A percentile compares a stretch with the other conserved stretches of the same genome.
Evolutionary conservation across 2,797 vertebrate genomes (phyloP).

Genomic region (Brachyrhaphis roseni): DNA sequence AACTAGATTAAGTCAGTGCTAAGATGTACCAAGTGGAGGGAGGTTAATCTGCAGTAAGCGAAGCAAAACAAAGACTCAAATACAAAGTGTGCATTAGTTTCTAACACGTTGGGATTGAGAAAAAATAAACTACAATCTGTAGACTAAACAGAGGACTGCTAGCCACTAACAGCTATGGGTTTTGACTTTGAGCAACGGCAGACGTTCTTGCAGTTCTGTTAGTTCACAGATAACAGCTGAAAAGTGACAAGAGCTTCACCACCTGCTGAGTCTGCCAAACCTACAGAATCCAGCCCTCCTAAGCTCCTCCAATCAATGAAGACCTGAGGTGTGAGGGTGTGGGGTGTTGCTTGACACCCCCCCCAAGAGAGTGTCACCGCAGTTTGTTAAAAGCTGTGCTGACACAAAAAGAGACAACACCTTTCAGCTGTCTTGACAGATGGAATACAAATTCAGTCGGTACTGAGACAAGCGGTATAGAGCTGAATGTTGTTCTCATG

Average conservation of each 20-base stretch:
- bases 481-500: background rate
- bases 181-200: background rate
- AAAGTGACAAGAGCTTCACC: slow-evolving; percentile 30
- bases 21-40: slow-evolving; percentile 55
- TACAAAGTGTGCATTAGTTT: background rate
- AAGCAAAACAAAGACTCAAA: background rate
- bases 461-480: background rate
- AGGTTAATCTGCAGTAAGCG: slow-evolving; percentile 59
- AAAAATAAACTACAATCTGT: background rate
- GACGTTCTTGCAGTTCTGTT: background rate
- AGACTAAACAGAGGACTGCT: slow-evolving; percentile 2
- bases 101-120: slow-evolving; percentile 4
- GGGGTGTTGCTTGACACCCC: slow-evolving; percentile 13
- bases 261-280: slow-evolving; percentile 48
- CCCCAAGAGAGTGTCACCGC: slow-evolving; percentile 32
- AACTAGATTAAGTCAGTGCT: slow-evolving; percentile 70
- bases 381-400: slow-evolving; percentile 28
- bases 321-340: slow-evolving; percentile 8
- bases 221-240: slow-evolving; percentile 20
- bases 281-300: background rate
- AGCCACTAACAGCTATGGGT: background rate
- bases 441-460: background rate
- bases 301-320: slow-evolving; percentile 30
- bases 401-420: slow-evolving; percentile 29
- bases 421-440: background rate